Conservation (phyloP, 2,113 vertebrate species). For the Python bivittatus region DNA sequence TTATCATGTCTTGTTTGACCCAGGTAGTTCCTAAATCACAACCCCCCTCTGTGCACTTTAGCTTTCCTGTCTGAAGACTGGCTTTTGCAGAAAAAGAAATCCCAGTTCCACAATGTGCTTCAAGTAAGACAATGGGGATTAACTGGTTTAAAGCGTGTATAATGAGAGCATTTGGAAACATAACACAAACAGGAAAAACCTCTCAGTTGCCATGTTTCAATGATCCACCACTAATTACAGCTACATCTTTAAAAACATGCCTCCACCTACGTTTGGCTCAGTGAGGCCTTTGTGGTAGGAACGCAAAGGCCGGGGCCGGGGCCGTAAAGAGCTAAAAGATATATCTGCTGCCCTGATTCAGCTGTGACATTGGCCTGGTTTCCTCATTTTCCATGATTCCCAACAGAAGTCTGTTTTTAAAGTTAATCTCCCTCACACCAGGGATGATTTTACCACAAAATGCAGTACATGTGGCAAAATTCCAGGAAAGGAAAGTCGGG, state of each 20-base stretch:
- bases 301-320: neutral
- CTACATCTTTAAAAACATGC: neutral
- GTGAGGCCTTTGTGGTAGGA: neutral
- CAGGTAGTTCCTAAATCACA: neutral
- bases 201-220: slow-evolving; percentile 1
- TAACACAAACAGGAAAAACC: slow-evolving; percentile 16
- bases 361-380: neutral
- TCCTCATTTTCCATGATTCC: neutral
- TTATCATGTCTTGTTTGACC: neutral
- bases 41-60: neutral
- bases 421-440: neutral
- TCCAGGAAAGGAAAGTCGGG: neutral
- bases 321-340: neutral
- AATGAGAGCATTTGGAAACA: slow-evolving; percentile 8
- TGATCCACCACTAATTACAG: neutral
- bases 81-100: neutral
- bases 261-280: neutral
- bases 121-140: slow-evolving; percentile 2
- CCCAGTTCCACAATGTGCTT: neutral
- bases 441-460: neutral
- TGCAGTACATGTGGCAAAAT: neutral
- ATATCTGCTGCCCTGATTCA: neutral
- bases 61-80: accelerated
- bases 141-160: slow-evolving; percentile 17
- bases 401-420: neutral